Evolutionary conservation across 2,113 vertebrate genomes (phyloP).

Genomic region (Synchiropus splendidus): DNA sequence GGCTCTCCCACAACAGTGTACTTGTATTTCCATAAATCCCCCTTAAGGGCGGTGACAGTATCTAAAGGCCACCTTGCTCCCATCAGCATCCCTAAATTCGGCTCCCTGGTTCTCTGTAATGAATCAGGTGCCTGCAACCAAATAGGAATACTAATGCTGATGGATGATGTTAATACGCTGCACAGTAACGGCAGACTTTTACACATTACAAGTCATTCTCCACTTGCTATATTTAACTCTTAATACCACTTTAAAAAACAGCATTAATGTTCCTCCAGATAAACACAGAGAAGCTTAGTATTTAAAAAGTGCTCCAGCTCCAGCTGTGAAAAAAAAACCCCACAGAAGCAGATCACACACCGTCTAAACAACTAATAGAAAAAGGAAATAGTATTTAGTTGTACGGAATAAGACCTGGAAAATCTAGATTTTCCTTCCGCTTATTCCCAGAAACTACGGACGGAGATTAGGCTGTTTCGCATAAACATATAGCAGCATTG

Average conservation of each 20-base stretch:
- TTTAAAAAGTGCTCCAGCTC: constrained; percentile 25
- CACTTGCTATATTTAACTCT: constrained; percentile 4
- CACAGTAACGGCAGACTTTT: constrained; percentile 26
- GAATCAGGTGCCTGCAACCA: constrained; percentile 40
- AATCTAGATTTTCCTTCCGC: constrained; percentile 24
- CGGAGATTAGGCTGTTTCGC: constrained; percentile 39
- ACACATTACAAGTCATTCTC: constrained; percentile 18
- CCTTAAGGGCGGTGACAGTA: constrained; percentile 52
- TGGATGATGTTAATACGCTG: constrained; percentile 46
- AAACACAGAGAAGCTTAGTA: constrained; percentile 17
- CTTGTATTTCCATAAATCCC: constrained; percentile 55
- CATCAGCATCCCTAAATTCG: constrained; percentile 27
- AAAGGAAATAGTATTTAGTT: constrained; percentile 15
- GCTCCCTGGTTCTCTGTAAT: constrained; percentile 29
- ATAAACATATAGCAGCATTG: constrained; percentile 37
- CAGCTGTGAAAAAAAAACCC: no score
- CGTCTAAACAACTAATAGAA: constrained; percentile 1
- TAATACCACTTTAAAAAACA: constrained; percentile 31
- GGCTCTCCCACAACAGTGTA: constrained; percentile 38
- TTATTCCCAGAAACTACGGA: constrained; percentile 6
- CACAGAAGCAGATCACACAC: constrained; percentile 4
- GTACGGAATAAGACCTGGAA: constrained; percentile 17
- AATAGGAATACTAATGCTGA: constrained; percentile 53
- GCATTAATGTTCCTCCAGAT: constrained; percentile 25
- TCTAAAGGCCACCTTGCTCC: constrained; percentile 46